A percentile compares a stretch with the other conserved stretches of the same genome.
Conservation (phyloP, 2,888 invertebrate genomes). For the Toxonevra muliebris region DNA sequence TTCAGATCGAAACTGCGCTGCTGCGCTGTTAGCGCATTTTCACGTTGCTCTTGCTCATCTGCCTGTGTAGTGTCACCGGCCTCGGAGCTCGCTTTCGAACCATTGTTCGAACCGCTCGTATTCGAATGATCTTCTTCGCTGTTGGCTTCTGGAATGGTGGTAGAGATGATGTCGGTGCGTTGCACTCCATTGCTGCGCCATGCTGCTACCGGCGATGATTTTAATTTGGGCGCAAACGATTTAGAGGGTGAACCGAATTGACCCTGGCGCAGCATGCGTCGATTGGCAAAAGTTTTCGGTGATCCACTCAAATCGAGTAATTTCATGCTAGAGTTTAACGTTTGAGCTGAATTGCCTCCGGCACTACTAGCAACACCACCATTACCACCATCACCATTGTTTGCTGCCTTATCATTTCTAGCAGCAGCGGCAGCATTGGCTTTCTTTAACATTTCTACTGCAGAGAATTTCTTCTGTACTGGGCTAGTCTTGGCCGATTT, state of each 20-base stretch:
- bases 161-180: conserved; percentile 84
- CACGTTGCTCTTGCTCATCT: conserved; percentile 9
- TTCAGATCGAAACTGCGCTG: conserved; percentile 58
- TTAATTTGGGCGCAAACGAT: conserved; percentile 68
- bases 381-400: not conserved
- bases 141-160: conserved; percentile 84
- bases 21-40: conserved; percentile 36
- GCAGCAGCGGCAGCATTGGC: conserved; percentile 36
- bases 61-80: conserved; percentile 25
- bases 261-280: conserved; percentile 68
- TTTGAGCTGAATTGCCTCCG: conserved; percentile 23
- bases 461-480: conserved; percentile 72
- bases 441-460: conserved; percentile 81
- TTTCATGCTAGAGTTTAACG: conserved; percentile 68
- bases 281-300: conserved; percentile 74
- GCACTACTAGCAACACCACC: not conserved
- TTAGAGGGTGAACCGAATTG: conserved; percentile 70
- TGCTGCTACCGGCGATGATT: conserved; percentile 67
- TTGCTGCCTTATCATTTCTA: conserved; percentile 9
- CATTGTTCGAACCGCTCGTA: conserved; percentile 70
- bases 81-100: conserved; percentile 67
- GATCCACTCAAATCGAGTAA: conserved; percentile 77
- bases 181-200: conserved; percentile 47
- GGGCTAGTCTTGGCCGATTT: conserved; percentile 75
- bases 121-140: conserved; percentile 79